Percentiles rank a stretch among this genome's conserved stretches.
Conservation (phyloP, 2,113 vertebrate species). For the Chloebia gouldiae region DNA sequence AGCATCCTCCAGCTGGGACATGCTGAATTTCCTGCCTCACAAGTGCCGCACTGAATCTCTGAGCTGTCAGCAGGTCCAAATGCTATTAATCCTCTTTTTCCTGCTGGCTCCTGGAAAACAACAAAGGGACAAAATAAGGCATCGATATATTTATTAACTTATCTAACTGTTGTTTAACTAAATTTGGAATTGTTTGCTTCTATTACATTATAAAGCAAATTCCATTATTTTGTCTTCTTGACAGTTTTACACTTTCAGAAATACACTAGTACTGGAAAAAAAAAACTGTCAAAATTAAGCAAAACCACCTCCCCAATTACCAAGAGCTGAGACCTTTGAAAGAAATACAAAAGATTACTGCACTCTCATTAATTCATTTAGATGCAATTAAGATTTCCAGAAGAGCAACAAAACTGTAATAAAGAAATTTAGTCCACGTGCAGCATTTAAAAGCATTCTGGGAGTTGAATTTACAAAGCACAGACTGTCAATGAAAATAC, state of each 20-base stretch:
- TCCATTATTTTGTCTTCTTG: background rate
- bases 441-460: background rate
- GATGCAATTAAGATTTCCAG: background rate
- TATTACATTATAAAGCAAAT: background rate
- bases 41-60: background rate
- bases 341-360: background rate
- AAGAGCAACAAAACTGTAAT: background rate
- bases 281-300: background rate
- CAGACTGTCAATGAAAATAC: background rate
- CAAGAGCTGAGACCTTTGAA: background rate
- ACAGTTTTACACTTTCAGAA: background rate
- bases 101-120: constrained; percentile 18
- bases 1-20: constrained; percentile 49
- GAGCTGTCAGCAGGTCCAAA: background rate
- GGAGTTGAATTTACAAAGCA: background rate
- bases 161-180: background rate
- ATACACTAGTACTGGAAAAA: background rate
- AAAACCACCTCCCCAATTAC: background rate
- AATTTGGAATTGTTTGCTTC: background rate
- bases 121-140: background rate
- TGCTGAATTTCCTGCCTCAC: background rate
- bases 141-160: background rate
- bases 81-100: background rate
- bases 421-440: background rate
- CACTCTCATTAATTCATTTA: background rate